phyloP scores from a whole-genome alignment of 2,797 vertebrate genomes.

The Ataeniobius toweri region DNA sequence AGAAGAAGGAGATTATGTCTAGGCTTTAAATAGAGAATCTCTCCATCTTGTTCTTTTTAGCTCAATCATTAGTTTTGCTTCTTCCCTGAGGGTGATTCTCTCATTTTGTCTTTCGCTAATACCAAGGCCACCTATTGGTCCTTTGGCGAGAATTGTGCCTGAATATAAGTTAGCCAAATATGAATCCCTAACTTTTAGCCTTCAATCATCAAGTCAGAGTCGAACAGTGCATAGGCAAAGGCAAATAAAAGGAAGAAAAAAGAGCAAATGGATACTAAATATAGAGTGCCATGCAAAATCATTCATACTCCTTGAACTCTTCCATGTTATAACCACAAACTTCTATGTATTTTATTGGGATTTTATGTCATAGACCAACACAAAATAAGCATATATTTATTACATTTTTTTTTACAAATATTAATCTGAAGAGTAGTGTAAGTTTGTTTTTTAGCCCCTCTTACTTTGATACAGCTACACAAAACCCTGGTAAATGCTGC shows the following conservation, averaged over 20 bases:
- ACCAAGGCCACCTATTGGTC: constrained; percentile 38
- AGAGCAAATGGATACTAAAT: not conserved
- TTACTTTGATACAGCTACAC: not conserved
- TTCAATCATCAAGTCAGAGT: constrained; percentile 29
- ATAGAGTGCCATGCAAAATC: not conserved
- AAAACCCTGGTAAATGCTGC: not conserved
- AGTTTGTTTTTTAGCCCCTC: not conserved
- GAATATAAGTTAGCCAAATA: constrained; percentile 51
- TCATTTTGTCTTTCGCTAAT: constrained; percentile 51
- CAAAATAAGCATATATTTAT: not conserved
- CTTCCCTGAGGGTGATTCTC: constrained; percentile 56
- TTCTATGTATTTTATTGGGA: not conserved
- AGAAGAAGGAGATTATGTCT: constrained; percentile 67
- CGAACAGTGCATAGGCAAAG: constrained; percentile 11
- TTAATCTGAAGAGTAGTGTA: not conserved
- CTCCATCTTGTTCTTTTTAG: constrained; percentile 78
- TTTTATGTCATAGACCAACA: not conserved
- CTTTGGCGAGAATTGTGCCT: constrained; percentile 45
- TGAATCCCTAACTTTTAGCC: constrained; percentile 28
- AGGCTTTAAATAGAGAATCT: constrained; percentile 77
- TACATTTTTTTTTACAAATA: not conserved
- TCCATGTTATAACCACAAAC: not conserved
- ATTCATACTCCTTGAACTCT: not conserved
- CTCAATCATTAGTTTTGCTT: constrained; percentile 72
- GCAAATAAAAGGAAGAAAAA: not conserved